Percentiles rank a stretch among this genome's conserved stretches.
phyloP scores from a whole-genome alignment of 2,888 invertebrate species.

The Corythucha ciliata region DNA sequence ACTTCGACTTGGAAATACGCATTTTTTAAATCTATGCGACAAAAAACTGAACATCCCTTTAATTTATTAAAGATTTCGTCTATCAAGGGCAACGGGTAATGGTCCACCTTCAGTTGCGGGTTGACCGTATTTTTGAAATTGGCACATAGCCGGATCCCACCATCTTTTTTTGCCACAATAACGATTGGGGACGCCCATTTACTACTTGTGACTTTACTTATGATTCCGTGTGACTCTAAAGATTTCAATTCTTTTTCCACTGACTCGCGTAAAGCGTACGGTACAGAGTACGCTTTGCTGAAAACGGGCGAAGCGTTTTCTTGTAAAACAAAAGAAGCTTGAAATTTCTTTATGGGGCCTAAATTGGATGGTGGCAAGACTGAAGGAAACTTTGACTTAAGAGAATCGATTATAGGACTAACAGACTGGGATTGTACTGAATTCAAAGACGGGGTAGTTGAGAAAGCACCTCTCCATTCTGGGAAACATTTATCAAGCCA shows the following conservation, averaged over 20 bases:
- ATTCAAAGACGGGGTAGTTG: too few relatives aligned
- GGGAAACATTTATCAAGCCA: too few relatives aligned
- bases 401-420: too few relatives aligned
- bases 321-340: constrained; percentile 20
- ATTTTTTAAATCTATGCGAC: not conserved
- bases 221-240: constrained; percentile 17
- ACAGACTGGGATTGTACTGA: too few relatives aligned
- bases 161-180: constrained; percentile 7
- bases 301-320: constrained; percentile 23
- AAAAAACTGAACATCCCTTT: constrained; percentile 10
- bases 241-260: constrained; percentile 20
- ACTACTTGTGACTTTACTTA: constrained; percentile 18
- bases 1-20: too few relatives aligned
- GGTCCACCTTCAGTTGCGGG: constrained; percentile 12
- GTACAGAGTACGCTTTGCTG: constrained; percentile 21
- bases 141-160: constrained; percentile 13
- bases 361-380: too few relatives aligned
- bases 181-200: constrained; percentile 21
- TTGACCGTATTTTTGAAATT: constrained; percentile 15
- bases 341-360: too few relatives aligned
- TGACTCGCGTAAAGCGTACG: constrained; percentile 14
- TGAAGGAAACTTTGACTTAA: too few relatives aligned
- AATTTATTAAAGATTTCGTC: constrained; percentile 20
- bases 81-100: constrained; percentile 20
- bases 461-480: too few relatives aligned